phyloP scores from a whole-genome alignment of 2,797 vertebrate species.

The Rhinophrynus dorsalis region DNA sequence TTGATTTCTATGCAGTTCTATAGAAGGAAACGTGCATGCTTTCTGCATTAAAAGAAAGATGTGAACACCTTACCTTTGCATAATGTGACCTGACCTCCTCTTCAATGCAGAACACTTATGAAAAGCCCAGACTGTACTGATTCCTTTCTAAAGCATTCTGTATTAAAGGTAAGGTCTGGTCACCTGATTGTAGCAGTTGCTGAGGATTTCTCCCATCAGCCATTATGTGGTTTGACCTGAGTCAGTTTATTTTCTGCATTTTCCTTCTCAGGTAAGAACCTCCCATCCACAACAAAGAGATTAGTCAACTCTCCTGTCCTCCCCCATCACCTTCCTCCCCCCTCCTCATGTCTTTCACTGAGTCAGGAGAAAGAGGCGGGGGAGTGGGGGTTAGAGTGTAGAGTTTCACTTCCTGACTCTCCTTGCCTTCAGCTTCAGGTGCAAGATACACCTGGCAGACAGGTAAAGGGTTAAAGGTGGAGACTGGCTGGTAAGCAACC shows the following conservation, averaged over 20 bases:
- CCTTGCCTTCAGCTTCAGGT: slow-evolving; percentile 72
- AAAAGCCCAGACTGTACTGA: too few relatives aligned
- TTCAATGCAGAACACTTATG: too few relatives aligned
- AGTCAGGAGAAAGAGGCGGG: background rate
- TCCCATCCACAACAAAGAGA: accelerated
- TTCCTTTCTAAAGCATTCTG: too few relatives aligned
- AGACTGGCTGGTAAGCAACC: slow-evolving; percentile 11
- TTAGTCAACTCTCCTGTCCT: too few relatives aligned
- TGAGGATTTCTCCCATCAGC: too few relatives aligned
- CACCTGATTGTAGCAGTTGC: too few relatives aligned
- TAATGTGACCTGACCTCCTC: too few relatives aligned
- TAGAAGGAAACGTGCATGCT: too few relatives aligned
- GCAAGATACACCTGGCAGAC: slow-evolving; percentile 61
- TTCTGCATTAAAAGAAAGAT: too few relatives aligned
- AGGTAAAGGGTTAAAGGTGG: slow-evolving; percentile 51
- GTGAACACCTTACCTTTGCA: too few relatives aligned
- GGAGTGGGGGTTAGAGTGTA: slow-evolving; percentile 53
- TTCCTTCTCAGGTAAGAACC: accelerated
- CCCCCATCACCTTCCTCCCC: slow-evolving; percentile 21
- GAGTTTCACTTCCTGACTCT: slow-evolving; percentile 82
- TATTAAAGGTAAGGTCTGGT: too few relatives aligned
- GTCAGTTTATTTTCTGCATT: accelerated
- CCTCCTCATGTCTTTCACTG: slow-evolving; percentile 45
- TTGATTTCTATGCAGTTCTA: too few relatives aligned
- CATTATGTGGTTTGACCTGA: background rate